Conservation (phyloP, 92 coral and sea anemone species). For the Parazoanthus atlanticus region DNA sequence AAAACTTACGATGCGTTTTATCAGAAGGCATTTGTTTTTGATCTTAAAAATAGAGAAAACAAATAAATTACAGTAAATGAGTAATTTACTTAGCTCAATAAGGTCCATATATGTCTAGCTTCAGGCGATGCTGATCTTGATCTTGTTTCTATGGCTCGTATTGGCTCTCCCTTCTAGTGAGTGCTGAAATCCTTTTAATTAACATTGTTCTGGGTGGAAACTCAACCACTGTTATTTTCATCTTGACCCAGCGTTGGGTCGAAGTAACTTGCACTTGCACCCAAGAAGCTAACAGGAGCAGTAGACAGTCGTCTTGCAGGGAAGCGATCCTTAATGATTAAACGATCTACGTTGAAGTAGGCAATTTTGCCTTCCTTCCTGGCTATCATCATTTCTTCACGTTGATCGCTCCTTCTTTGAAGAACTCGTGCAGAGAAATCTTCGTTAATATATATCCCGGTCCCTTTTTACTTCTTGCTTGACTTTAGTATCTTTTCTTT, state of each 20-base stretch:
- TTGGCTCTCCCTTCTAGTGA: constrained; percentile 9
- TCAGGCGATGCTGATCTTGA: constrained; percentile 28
- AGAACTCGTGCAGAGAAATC: constrained; percentile 38
- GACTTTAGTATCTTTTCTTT: constrained; percentile 16
- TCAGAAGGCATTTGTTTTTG: not conserved
- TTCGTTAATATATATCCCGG: constrained; percentile 12
- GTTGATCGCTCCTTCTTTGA: constrained; percentile 28
- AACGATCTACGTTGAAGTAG: constrained; percentile 28
- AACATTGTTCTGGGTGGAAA: not conserved
- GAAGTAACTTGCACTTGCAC: constrained; percentile 2
- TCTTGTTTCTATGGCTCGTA: constrained; percentile 27
- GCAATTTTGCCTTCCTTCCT: constrained; percentile 39
- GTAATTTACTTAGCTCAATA: constrained; percentile 19
- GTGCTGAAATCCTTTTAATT: constrained; percentile 2
- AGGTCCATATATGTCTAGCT: constrained; percentile 11
- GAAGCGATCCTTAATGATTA: constrained; percentile 24
- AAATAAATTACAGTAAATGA: not conserved
- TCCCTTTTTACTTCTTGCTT: constrained; percentile 20
- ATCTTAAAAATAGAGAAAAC: not conserved
- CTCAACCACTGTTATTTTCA: not conserved
- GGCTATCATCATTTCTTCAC: constrained; percentile 24
- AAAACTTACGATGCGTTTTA: constrained; percentile 29
- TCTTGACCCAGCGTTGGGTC: constrained; percentile 11
- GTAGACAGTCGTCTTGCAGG: constrained; percentile 20
- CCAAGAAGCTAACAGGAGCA: constrained; percentile 12